phyloP scores from a whole-genome alignment of 2,888 invertebrate species.

The Tryphoninae sp. region DNA sequence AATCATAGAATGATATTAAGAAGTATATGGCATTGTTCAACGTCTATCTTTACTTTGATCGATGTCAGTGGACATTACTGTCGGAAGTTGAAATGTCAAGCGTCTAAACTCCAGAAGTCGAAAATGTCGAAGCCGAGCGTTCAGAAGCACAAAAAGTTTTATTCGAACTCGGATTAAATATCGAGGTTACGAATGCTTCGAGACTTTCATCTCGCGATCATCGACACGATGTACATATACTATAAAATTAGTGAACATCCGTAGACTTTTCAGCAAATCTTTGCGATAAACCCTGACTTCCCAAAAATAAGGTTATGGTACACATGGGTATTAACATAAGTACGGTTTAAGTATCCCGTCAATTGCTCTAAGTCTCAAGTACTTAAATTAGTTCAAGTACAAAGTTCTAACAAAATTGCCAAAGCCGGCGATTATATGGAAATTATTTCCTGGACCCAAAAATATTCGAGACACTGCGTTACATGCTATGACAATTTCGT shows the following conservation, averaged over 20 bases:
- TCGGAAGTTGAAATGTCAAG: background rate
- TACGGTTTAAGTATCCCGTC: too few relatives aligned
- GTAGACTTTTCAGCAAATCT: conserved; percentile 4
- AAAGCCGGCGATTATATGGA: too few relatives aligned
- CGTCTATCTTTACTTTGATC: background rate
- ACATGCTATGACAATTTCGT: too few relatives aligned
- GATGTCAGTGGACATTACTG: background rate
- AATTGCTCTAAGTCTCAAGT: too few relatives aligned
- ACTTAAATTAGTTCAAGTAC: too few relatives aligned
- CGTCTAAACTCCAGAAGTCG: background rate
- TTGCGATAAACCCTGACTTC: conserved; percentile 17
- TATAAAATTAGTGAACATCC: conserved; percentile 1
- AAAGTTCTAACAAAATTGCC: too few relatives aligned
- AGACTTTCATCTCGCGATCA: background rate
- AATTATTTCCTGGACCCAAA: too few relatives aligned
- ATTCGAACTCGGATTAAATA: background rate
- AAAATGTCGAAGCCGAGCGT: background rate
- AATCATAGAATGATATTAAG: background rate
- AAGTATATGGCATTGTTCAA: background rate
- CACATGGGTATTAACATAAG: too few relatives aligned
- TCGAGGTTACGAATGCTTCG: background rate
- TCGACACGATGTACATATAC: background rate
- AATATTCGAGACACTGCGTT: too few relatives aligned
- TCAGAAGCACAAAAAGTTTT: background rate
- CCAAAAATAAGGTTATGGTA: background rate